phyloP scores from a whole-genome alignment of 2,113 vertebrate species.

The Rousettus leschenaultii region DNA sequence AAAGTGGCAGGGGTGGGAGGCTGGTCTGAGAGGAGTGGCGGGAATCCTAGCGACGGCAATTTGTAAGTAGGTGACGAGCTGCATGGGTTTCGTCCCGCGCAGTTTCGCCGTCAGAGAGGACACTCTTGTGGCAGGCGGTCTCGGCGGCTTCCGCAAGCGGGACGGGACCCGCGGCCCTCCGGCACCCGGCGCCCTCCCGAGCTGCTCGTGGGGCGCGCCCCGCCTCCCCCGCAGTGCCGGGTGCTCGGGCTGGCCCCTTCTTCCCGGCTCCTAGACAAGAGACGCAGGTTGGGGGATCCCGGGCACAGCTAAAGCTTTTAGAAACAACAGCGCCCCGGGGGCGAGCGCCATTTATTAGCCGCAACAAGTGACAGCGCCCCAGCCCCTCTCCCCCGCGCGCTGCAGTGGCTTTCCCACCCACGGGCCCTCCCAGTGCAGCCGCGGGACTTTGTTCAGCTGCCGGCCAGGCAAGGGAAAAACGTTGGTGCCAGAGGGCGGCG shows the following conservation, averaged over 20 bases:
- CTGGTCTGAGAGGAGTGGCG: constrained; percentile 65
- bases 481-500: neutral
- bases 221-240: neutral
- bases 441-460: neutral
- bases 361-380: constrained; percentile 62
- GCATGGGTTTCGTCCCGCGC: constrained; percentile 12
- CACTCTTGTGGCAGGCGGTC: neutral
- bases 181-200: neutral
- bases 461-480: neutral
- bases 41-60: constrained; percentile 63
- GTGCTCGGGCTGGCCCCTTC: neutral
- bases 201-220: neutral
- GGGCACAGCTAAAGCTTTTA: neutral
- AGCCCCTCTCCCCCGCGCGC: neutral
- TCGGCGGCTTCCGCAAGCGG: neutral
- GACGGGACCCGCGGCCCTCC: neutral
- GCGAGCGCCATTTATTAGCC: neutral
- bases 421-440: neutral
- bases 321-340: neutral
- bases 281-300: neutral
- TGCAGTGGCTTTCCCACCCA: neutral
- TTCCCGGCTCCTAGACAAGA: neutral
- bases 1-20: constrained; percentile 60
- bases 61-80: constrained; percentile 47
- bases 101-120: neutral